Evolutionary conservation across 2,113 vertebrate genomes (phyloP).

Genomic region (Anolis carolinensis): DNA sequence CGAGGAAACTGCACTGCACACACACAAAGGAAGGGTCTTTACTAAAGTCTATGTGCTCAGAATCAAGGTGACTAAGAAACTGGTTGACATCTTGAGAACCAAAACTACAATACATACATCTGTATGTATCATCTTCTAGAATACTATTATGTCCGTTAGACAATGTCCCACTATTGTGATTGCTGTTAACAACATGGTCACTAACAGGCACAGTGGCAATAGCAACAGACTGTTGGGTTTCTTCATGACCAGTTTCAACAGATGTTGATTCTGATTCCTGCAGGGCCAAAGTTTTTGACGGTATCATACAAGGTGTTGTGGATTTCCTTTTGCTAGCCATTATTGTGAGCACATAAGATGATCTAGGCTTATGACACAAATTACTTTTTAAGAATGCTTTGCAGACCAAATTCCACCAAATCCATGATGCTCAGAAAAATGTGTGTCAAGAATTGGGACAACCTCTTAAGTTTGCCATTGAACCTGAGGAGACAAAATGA

Average conservation of each 20-base stretch:
- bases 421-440: conserved; percentile 67
- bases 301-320: conserved; percentile 97
- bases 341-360: conserved; percentile 43
- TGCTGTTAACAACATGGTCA: conserved; percentile 68
- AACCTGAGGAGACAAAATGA: conserved; percentile 72
- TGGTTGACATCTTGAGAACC: conserved; percentile 87
- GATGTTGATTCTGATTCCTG: conserved; percentile 78
- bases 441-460: conserved; percentile 62
- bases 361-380: conserved; percentile 54
- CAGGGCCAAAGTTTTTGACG: conserved; percentile 83
- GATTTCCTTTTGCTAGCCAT: conserved; percentile 99
- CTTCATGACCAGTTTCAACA: conserved; percentile 58
- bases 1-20: conserved; percentile 82
- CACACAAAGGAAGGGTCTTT: conserved; percentile 89
- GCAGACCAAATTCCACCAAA: conserved; percentile 60
- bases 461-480: conserved; percentile 74
- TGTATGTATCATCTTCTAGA: conserved; percentile 78
- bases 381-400: conserved; percentile 66
- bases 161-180: conserved; percentile 64
- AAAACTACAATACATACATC: conserved; percentile 90
- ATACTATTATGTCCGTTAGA: conserved; percentile 77
- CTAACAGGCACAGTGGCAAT: conserved; percentile 68
- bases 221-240: conserved; percentile 60
- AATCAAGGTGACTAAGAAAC: conserved; percentile 92
- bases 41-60: conserved; percentile 88